These are phyloP conservation scores for Rapana venosa DNA, from an alignment of 2,888 invertebrate species.

Conservation along the genomic window DNA sequence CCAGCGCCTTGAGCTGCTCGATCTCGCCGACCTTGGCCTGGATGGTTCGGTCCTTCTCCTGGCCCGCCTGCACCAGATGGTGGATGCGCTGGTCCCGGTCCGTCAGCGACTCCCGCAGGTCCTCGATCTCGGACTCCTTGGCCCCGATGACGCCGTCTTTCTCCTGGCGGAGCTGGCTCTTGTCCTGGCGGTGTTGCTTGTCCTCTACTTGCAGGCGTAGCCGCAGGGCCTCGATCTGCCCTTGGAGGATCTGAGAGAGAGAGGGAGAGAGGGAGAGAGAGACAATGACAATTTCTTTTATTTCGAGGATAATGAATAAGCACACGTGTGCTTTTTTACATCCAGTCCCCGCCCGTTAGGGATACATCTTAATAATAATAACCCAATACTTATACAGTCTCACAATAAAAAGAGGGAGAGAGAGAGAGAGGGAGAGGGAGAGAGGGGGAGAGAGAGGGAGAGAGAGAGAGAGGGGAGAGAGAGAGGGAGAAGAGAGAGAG, in stretches of 20 bases:
- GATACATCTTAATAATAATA: no score
- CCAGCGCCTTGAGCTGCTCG: slow-evolving; percentile 60
- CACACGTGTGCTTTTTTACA: no score
- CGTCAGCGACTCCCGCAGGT: slow-evolving; percentile 61
- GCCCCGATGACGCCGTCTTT: slow-evolving; percentile 57
- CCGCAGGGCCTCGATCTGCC: slow-evolving; percentile 65
- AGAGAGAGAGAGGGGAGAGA: background rate
- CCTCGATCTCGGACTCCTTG: slow-evolving; percentile 63
- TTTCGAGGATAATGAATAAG: no score
- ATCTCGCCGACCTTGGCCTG: slow-evolving; percentile 62
- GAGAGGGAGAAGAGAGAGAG: background rate
- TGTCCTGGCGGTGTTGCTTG: slow-evolving; percentile 61
- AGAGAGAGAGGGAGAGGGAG: background rate
- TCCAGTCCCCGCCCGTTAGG: no score
- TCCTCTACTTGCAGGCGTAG: slow-evolving; percentile 65
- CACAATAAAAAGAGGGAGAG: no score
- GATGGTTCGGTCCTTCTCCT: slow-evolving; percentile 61
- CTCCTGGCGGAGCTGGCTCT: slow-evolving; percentile 55
- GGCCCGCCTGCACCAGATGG: slow-evolving; percentile 47
- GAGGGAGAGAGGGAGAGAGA: background rate
- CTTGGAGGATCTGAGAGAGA: slow-evolving; percentile 54
- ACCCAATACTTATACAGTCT: no score
- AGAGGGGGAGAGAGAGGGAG: background rate
- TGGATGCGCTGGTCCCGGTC: slow-evolving; percentile 60
- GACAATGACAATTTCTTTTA: no score